A percentile compares a stretch with the other conserved stretches of the same genome.
These are phyloP conservation scores for Eolophus roseicapilla DNA, from an alignment of 2,113 vertebrate species.

Conservation along the genomic window DNA sequence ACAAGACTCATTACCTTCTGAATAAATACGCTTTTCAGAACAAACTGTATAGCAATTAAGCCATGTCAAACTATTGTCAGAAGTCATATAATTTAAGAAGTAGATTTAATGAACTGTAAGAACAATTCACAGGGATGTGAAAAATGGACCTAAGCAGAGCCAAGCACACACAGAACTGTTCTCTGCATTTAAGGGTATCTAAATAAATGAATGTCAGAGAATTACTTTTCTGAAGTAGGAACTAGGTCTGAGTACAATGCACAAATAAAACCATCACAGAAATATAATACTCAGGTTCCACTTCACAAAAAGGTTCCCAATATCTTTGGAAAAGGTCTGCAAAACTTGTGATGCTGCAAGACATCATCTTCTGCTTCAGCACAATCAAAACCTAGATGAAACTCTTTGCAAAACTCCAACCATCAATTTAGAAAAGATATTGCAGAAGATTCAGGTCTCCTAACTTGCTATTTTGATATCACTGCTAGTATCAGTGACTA, in stretches of 20 bases:
- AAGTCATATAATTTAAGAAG: not conserved
- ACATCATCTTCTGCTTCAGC: not conserved
- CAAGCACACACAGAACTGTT: not conserved
- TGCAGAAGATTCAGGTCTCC: not conserved
- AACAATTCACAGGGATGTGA: not conserved
- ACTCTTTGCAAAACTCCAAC: not conserved
- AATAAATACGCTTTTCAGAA: conserved; percentile 14
- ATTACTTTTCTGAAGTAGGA: not conserved
- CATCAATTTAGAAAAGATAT: not conserved
- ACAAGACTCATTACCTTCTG: conserved; percentile 11
- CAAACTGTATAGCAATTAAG: not conserved
- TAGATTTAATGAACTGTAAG: not conserved
- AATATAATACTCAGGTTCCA: not conserved
- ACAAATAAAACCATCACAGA: not conserved
- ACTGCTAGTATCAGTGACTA: not conserved
- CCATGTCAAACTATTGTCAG: not conserved
- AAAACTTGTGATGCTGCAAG: not conserved
- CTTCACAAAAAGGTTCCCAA: not conserved
- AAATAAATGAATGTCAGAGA: not conserved
- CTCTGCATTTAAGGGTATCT: not conserved
- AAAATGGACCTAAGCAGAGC: not conserved
- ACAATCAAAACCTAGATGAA: not conserved
- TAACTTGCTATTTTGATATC: not conserved
- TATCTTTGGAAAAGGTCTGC: not conserved
- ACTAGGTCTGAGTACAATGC: not conserved